Conservation (phyloP, 2,797 vertebrate species). For the Anabas testudineus region DNA sequence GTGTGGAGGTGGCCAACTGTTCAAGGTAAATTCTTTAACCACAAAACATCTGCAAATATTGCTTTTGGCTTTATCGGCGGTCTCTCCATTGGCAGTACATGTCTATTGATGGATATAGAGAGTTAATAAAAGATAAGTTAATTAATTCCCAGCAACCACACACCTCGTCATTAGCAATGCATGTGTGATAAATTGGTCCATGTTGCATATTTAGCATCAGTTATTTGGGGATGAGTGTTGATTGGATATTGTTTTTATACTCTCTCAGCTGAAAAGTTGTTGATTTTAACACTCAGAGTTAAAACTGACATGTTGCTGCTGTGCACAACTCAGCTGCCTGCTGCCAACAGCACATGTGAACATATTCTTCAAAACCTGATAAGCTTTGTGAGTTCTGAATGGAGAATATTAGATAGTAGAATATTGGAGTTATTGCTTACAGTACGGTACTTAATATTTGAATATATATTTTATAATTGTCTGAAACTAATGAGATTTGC, state of each 20-base stretch:
- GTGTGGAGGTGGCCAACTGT: conserved; percentile 94
- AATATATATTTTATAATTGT: conserved; percentile 9
- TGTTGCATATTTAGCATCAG: conserved; percentile 32
- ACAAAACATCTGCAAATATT: not conserved
- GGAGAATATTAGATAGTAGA: no score
- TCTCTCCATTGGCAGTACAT: not conserved
- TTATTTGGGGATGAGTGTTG: conserved; percentile 46
- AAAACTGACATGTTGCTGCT: conserved; percentile 11
- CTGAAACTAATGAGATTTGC: not conserved
- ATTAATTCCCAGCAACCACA: conserved; percentile 5
- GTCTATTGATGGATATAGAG: not conserved
- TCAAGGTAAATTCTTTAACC: conserved; percentile 86
- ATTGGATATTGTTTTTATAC: conserved; percentile 33
- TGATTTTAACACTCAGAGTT: conserved; percentile 28
- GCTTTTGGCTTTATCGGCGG: not conserved
- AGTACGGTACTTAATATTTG: conserved; percentile 11
- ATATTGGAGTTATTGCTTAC: not conserved
- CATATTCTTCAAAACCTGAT: not conserved
- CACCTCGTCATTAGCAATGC: conserved; percentile 14
- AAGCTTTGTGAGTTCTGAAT: not conserved
- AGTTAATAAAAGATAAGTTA: not conserved
- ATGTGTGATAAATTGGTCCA: not conserved
- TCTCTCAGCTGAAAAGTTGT: conserved; percentile 1
- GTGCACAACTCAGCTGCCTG: not conserved
- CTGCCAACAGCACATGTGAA: conserved; percentile 3